Percentiles rank a stretch among this genome's conserved stretches.
Evolutionary conservation across 92 coral and sea anemone genomes (phyloP).

Genomic region (Virgularia gustaviana): DNA sequence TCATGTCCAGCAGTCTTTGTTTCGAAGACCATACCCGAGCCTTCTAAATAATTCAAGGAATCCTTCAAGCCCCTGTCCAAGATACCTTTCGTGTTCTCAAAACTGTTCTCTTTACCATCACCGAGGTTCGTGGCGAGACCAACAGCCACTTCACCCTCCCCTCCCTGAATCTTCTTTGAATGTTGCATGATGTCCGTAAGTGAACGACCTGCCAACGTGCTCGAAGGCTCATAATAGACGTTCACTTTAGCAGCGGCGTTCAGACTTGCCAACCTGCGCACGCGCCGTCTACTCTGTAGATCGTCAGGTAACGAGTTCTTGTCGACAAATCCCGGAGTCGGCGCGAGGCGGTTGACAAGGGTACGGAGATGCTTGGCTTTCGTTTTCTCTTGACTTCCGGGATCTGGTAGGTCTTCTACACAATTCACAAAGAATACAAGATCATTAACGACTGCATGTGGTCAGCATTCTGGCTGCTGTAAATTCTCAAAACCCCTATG

Average conservation of each 20-base stretch:
- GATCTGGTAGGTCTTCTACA: constrained; percentile 39
- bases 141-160: constrained; percentile 30
- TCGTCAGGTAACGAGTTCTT: constrained; percentile 71
- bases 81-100: constrained; percentile 36
- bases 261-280: constrained; percentile 92
- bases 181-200: constrained; percentile 76
- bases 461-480: no score
- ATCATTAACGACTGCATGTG: no score
- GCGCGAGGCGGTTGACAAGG: constrained; percentile 82
- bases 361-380: constrained; percentile 53
- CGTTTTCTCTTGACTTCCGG: constrained; percentile 23
- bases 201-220: constrained; percentile 91
- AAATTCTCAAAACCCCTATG: no score
- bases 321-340: constrained; percentile 98
- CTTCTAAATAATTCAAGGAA: constrained; percentile 10
- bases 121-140: constrained; percentile 37
- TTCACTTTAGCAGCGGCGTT: constrained; percentile 98
- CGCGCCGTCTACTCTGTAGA: constrained; percentile 71
- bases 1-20: constrained; percentile 1
- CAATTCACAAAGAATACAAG: no score
- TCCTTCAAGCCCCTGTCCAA: constrained; percentile 4
- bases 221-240: constrained; percentile 88
- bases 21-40: background rate
- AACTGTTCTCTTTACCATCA: constrained; percentile 47
- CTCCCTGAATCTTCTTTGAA: constrained; percentile 39